phyloP scores from a whole-genome alignment of 1,140 invertebrate genomes.

The Ctenoplectra terminalis region DNA sequence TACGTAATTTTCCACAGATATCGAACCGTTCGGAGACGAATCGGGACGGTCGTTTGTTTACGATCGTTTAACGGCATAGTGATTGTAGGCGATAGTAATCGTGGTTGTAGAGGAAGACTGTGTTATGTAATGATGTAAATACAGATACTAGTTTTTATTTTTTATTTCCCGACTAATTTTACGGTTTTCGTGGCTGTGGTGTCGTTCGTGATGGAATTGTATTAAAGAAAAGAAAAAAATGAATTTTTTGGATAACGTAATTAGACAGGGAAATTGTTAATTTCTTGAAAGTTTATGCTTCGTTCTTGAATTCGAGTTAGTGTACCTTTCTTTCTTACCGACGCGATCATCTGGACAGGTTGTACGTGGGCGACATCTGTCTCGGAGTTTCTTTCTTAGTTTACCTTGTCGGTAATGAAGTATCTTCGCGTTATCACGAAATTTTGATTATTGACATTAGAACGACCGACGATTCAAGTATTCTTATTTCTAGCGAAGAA shows the following conservation, averaged over 20 bases:
- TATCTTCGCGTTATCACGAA: not conserved
- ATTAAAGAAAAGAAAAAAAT: not conserved
- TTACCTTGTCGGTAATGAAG: constrained; percentile 33
- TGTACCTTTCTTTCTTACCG: constrained; percentile 29
- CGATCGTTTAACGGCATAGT: no score
- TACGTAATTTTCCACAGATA: constrained; percentile 24
- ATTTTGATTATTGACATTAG: no score
- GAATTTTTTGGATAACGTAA: not conserved
- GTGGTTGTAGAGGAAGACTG: not conserved
- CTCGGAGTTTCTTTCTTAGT: not conserved
- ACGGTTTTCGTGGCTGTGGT: accelerated
- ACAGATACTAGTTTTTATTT: not conserved
- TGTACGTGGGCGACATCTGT: constrained; percentile 55
- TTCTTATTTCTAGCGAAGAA: no score
- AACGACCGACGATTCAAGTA: no score
- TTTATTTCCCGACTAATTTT: no score
- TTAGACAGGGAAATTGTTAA: not conserved
- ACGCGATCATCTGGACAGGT: not conserved
- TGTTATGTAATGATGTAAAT: not conserved
- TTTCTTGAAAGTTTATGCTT: not conserved
- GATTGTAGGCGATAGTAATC: no score
- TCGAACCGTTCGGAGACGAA: not conserved
- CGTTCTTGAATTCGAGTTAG: not conserved
- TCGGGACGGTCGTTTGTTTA: not conserved
- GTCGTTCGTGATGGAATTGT: accelerated